Conservation (phyloP, 2,888 invertebrate species). For the Callyntrura sp. region DNA sequence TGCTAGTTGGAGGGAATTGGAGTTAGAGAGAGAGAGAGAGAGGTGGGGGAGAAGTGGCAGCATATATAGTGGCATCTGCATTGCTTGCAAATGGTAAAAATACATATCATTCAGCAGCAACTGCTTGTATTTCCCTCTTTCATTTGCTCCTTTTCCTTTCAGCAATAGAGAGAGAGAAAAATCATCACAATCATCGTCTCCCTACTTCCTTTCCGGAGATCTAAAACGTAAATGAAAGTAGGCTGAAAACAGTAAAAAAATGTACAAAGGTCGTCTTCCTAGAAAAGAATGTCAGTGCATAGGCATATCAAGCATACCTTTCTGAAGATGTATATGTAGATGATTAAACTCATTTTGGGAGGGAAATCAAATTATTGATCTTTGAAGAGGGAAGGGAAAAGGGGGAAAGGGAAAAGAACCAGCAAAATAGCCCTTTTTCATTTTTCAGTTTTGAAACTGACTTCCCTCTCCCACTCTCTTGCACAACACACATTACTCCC, state of each 20-base stretch:
- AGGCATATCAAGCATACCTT: neutral
- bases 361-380: conserved; percentile 74
- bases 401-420: conserved; percentile 40
- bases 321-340: conserved; percentile 4
- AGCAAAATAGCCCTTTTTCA: conserved; percentile 29
- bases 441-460: conserved; percentile 46
- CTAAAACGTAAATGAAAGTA: conserved; percentile 51
- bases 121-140: conserved; percentile 8
- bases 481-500: no score
- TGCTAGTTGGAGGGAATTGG: conserved; percentile 40
- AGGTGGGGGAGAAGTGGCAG: neutral
- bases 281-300: conserved; percentile 21
- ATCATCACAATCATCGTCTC: neutral
- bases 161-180: neutral
- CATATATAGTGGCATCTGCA: neutral
- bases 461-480: conserved; percentile 23
- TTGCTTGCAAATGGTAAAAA: neutral
- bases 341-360: conserved; percentile 70
- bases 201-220: neutral
- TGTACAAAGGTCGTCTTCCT: conserved; percentile 37
- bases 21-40: neutral
- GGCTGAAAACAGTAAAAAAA: neutral
- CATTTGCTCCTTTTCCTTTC: conserved; percentile 18
- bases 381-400: conserved; percentile 38
- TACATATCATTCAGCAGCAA: conserved; percentile 38